These are phyloP conservation scores for Muschampia plurimacula DNA, from an alignment of 2,888 invertebrate species.

Conservation along the genomic window DNA sequence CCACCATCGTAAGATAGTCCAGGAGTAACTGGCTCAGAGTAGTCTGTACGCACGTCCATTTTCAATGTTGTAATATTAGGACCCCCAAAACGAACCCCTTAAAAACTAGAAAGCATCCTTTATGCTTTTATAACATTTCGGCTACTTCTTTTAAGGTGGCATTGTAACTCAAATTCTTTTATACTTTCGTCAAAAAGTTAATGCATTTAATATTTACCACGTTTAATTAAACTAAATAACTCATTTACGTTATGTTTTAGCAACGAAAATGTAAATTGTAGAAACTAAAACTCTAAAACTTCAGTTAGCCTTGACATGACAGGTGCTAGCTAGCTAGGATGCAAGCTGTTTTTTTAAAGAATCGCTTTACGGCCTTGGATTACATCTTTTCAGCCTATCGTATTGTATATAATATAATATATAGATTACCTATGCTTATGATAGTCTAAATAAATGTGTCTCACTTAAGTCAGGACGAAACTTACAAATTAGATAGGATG, in stretches of 20 bases:
- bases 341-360: too few species aligned
- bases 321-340: too few species aligned
- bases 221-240: background rate
- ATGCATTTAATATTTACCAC: background rate
- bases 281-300: too few species aligned
- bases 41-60: conserved; percentile 70
- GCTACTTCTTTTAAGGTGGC: conserved; percentile 28
- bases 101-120: conserved; percentile 16
- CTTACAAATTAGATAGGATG: too few species aligned
- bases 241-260: background rate
- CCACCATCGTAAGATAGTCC: conserved; percentile 59
- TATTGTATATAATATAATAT: too few species aligned
- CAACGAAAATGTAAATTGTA: background rate
- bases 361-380: too few species aligned
- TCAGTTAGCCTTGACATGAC: too few species aligned
- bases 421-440: too few species aligned
- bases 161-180: conserved; percentile 8
- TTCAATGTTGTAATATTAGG: conserved; percentile 39
- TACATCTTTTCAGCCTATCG: too few species aligned
- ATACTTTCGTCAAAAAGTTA: background rate
- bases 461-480: too few species aligned
- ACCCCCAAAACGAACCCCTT: background rate
- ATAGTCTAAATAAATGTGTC: too few species aligned
- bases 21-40: conserved; percentile 62
- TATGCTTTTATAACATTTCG: background rate